phyloP scores from a whole-genome alignment of 1,140 invertebrate species.

The Chrysomallon squamiferum region DNA sequence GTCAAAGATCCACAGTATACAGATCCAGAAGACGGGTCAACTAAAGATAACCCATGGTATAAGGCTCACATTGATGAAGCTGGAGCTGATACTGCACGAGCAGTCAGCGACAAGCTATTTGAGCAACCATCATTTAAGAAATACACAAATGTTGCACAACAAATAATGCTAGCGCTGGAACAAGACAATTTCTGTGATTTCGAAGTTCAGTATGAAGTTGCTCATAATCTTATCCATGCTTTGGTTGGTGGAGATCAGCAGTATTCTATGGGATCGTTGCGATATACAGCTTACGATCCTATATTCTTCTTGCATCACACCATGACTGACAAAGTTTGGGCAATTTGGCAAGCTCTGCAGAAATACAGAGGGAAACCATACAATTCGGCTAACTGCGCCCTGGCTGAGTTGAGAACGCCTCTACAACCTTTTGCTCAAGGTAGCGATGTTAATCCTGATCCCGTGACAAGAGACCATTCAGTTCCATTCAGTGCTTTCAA shows the following conservation, averaged over 20 bases:
- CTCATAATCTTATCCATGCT: constrained; percentile 8
- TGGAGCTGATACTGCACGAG: constrained; percentile 1
- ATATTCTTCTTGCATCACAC: constrained; percentile 26
- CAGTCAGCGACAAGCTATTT: not conserved
- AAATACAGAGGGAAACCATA: constrained; percentile 12
- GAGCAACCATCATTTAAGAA: not conserved
- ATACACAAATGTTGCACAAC: not conserved
- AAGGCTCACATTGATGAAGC: constrained; percentile 1
- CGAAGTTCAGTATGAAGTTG: constrained; percentile 16
- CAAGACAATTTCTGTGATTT: constrained; percentile 27
- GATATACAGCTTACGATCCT: constrained; percentile 24
- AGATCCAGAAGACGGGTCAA: not conserved
- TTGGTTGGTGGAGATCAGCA: not conserved
- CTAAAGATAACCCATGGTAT: constrained; percentile 2
- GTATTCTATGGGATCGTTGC: not conserved
- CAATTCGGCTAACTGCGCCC: constrained; percentile 21
- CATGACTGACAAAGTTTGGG: constrained; percentile 24
- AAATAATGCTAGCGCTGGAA: constrained; percentile 19
- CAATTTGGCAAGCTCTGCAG: constrained; percentile 31
- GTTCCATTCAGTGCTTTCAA: constrained; percentile 14
- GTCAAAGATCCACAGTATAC: constrained; percentile 6
- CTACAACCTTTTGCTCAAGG: constrained; percentile 14
- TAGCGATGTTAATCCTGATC: constrained; percentile 11
- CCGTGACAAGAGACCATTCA: constrained; percentile 4
- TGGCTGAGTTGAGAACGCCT: constrained; percentile 16